Evolutionary conservation across 2,888 invertebrate genomes (phyloP).

Genomic region (Sialis fuliginosa): DNA sequence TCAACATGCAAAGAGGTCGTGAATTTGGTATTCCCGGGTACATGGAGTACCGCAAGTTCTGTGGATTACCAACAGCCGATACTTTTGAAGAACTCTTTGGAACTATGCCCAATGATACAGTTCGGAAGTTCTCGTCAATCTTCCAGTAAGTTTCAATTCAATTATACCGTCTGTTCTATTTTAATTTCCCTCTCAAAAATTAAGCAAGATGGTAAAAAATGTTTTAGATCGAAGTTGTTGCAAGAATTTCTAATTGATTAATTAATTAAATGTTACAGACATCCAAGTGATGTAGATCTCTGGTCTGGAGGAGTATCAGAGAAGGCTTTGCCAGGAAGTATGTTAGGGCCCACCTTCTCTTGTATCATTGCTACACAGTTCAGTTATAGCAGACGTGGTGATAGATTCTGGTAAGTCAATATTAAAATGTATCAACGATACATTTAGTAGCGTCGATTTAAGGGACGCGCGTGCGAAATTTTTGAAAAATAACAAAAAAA

Average conservation of each 20-base stretch:
- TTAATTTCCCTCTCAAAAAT: too few species aligned
- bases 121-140: constrained; percentile 62
- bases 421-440: not conserved
- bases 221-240: too few species aligned
- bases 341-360: constrained; percentile 88
- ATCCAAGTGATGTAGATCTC: constrained; percentile 81
- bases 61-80: constrained; percentile 62
- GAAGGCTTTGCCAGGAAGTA: constrained; percentile 71
- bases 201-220: too few species aligned
- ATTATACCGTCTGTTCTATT: too few species aligned
- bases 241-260: not conserved
- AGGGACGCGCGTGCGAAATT: not conserved
- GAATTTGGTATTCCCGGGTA: constrained; percentile 85
- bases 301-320: constrained; percentile 94
- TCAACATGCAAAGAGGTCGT: constrained; percentile 85
- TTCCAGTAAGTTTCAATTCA: constrained; percentile 43
- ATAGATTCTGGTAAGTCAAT: constrained; percentile 64
- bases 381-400: constrained; percentile 72
- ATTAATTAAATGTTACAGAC: constrained; percentile 33
- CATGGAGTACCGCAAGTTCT: constrained; percentile 85
- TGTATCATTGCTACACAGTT: constrained; percentile 89
- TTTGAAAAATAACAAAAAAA: too few species aligned
- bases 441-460: not conserved
- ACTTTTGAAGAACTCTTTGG: constrained; percentile 67
- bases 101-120: constrained; percentile 77